Evolutionary conservation across 2,888 invertebrate genomes (phyloP), one percentile per base, ranked within the genome.

Genomic region (Myopa testacea): DNA sequence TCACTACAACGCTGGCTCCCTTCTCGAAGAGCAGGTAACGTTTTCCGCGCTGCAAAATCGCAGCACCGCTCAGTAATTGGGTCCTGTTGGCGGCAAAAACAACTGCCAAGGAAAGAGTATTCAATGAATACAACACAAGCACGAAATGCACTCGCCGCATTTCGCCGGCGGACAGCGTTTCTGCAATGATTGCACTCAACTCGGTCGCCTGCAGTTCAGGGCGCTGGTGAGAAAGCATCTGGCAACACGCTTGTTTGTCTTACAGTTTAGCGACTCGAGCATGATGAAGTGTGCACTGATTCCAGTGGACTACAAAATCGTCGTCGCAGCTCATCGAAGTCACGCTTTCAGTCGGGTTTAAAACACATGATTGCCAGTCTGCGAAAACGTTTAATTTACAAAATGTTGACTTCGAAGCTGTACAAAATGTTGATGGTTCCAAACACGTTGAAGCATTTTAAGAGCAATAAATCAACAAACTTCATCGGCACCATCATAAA

Each of bases 11-110:
- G 0, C 84, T 62, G 2, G 85, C 76, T 58, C 88, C 89, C 78
- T 86, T 82, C 26, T 86, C 86, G 72, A 86, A 88, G n/a, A 85
- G 77, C 45, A 89, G 83, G 82, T 85, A 87, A 34, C 88, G 84
- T 73, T 84, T 85, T 7, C 81, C 82, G 6, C 89, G 83, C 34
- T 78, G 80, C 58, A 85, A 63, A 8, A 81, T 76, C 0, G 79
- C 77, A 34, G 60, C 58, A 55, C 4, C 65, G 14, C 34, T 14
- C 38, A 72, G 4, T 26, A 16, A 38, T 16, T 38, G 10, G 5
- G 40, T 40, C n/a, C 60, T 12, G 38, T 72, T 40, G 10, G 4
- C n/a, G 4, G 65, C 37, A n/a, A 0, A 16, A 26, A 70, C 10
- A 34, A 26, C 52, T 12, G n/a, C 50, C 12, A 52, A 3, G 19